Conservation (phyloP, 2,797 vertebrate species). For the Lycodopsis pacificus region DNA sequence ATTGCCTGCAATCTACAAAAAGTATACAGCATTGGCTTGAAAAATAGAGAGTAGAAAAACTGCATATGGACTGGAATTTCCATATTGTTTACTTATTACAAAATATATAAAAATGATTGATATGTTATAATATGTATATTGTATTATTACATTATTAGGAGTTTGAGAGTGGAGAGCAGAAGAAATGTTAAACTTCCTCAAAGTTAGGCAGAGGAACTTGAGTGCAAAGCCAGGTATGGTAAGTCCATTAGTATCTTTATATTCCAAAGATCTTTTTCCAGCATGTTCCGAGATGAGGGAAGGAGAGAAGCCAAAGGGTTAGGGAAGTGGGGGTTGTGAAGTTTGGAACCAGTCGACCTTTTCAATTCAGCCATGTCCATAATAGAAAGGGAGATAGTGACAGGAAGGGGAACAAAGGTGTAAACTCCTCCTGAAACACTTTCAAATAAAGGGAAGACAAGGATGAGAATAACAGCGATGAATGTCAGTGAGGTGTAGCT, state of each 20-base stretch:
- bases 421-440: constrained; percentile 63
- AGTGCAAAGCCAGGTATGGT: constrained; percentile 6
- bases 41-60: constrained; percentile 27
- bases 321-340: background rate
- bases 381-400: constrained; percentile 60
- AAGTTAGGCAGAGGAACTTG: background rate
- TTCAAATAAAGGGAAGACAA: constrained; percentile 69
- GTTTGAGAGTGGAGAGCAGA: constrained; percentile 6
- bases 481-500: constrained; percentile 72
- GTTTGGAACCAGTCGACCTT: constrained; percentile 49
- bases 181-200: background rate
- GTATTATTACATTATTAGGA: constrained; percentile 20
- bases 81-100: constrained; percentile 25
- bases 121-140: background rate
- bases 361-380: constrained; percentile 63
- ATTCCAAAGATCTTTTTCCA: background rate
- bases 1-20: constrained; percentile 62
- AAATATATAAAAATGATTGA: background rate
- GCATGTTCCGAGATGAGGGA: background rate
- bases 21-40: background rate
- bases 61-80: constrained; percentile 30
- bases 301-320: constrained; percentile 4
- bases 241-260: constrained; percentile 28
- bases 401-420: constrained; percentile 40
- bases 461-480: constrained; percentile 72